Evolutionary conservation across 2,888 invertebrate species (phyloP).

Genomic region (Saturnia pavonia): DNA sequence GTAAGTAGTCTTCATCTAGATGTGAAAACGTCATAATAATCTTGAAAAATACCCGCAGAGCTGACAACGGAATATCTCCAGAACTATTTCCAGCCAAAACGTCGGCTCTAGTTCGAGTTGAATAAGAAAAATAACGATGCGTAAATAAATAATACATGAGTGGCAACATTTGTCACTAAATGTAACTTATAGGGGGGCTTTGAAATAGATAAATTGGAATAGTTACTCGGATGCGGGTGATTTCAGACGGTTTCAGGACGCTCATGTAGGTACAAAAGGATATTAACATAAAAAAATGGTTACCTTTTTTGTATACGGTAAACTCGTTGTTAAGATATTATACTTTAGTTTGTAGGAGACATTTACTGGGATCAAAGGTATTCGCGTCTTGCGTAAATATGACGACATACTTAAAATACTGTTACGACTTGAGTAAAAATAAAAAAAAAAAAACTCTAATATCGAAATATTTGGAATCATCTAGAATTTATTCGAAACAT

Average conservation of each 20-base stretch:
- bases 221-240: neutral
- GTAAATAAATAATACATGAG: slow-evolving; percentile 56
- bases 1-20: neutral
- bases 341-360: neutral
- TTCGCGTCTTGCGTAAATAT: neutral
- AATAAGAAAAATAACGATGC: slow-evolving; percentile 48
- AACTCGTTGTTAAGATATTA: neutral
- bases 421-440: no score
- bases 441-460: no score
- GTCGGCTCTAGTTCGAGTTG: slow-evolving; percentile 29
- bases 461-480: no score
- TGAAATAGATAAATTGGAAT: slow-evolving; percentile 18
- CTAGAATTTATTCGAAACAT: no score
- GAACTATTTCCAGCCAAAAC: slow-evolving; percentile 21
- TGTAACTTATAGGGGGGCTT: slow-evolving; percentile 17
- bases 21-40: slow-evolving; percentile 34
- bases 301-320: neutral
- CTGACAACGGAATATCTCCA: slow-evolving; percentile 27
- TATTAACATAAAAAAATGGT: slow-evolving; percentile 7
- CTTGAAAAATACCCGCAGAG: slow-evolving; percentile 35
- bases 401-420: neutral
- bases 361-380: neutral
- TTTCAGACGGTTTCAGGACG: neutral
- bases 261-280: neutral
- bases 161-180: slow-evolving; percentile 37